Percentiles rank a stretch among this genome's conserved stretches.
phyloP scores from a whole-genome alignment of 2,113 vertebrate genomes.

The Microcebus tavaratra region DNA sequence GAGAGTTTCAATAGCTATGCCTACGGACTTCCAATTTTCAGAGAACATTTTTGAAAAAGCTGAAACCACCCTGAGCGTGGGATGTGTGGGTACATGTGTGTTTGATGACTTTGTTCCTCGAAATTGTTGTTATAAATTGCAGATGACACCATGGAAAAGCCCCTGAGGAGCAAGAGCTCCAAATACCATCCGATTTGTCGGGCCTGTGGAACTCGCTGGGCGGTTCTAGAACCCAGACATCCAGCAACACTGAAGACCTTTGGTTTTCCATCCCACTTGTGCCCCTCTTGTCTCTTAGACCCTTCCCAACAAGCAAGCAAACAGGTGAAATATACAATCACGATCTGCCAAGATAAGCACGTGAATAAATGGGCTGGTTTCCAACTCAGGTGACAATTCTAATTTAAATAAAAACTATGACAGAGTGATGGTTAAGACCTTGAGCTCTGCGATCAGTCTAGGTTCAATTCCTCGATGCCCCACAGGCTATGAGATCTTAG shows the following conservation, averaged over 20 bases:
- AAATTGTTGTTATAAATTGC: neutral
- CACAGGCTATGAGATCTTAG: neutral
- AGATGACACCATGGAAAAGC: neutral
- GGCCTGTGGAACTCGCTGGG: neutral
- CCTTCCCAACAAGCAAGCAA: neutral
- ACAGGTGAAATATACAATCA: neutral
- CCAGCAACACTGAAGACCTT: neutral
- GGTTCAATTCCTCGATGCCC: neutral
- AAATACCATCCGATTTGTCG: neutral
- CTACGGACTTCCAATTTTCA: neutral
- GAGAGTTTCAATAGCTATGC: neutral
- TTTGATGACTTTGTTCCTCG: neutral
- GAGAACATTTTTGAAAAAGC: neutral
- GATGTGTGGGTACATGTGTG: neutral
- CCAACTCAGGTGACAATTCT: neutral
- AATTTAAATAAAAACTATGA: neutral
- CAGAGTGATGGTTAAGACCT: neutral
- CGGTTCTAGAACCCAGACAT: neutral
- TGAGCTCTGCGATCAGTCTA: neutral
- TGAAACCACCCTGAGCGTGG: neutral
- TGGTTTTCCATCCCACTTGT: neutral
- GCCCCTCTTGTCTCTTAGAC: neutral
- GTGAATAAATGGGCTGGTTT: neutral
- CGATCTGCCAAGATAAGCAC: neutral
- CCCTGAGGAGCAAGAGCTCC: neutral